phyloP scores from a whole-genome alignment of 2,113 vertebrate species.

The Hylia prasina region DNA sequence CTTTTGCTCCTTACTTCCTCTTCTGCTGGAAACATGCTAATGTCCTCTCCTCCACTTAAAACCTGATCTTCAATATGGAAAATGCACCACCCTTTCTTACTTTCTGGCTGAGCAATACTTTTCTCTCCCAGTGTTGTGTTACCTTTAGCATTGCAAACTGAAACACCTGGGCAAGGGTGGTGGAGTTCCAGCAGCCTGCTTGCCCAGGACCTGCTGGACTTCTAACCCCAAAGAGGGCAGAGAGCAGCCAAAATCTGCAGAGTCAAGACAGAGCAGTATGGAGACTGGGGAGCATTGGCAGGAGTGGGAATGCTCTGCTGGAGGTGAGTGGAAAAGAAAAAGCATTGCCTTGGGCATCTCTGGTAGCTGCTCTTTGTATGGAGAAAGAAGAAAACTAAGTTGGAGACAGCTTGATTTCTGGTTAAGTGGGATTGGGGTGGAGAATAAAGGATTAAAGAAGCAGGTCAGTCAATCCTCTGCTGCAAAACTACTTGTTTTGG shows the following conservation, averaged over 20 bases:
- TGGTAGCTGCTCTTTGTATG: not conserved
- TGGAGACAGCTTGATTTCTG: not conserved
- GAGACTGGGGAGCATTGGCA: not conserved
- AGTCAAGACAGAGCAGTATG: not conserved
- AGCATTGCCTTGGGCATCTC: not conserved
- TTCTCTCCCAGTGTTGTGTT: not conserved
- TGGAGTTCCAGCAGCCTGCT: not conserved
- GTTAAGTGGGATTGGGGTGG: not conserved
- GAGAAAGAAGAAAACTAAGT: not conserved
- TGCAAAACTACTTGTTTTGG: not conserved
- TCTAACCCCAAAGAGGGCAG: not conserved
- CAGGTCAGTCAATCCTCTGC: not conserved
- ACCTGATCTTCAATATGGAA: constrained; percentile 33
- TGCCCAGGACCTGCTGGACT: not conserved
- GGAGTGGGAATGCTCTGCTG: not conserved
- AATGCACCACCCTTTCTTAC: not conserved
- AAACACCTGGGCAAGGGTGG: not conserved
- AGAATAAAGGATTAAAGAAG: not conserved
- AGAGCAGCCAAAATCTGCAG: not conserved
- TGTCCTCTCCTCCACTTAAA: not conserved
- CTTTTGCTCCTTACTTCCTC: not conserved
- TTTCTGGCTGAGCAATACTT: not conserved
- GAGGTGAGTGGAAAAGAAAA: not conserved
- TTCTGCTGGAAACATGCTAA: not conserved
- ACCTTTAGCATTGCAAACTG: constrained; percentile 49